Evolutionary conservation across 2,113 vertebrate species (phyloP).

Genomic region (Catharus bicknelli): DNA sequence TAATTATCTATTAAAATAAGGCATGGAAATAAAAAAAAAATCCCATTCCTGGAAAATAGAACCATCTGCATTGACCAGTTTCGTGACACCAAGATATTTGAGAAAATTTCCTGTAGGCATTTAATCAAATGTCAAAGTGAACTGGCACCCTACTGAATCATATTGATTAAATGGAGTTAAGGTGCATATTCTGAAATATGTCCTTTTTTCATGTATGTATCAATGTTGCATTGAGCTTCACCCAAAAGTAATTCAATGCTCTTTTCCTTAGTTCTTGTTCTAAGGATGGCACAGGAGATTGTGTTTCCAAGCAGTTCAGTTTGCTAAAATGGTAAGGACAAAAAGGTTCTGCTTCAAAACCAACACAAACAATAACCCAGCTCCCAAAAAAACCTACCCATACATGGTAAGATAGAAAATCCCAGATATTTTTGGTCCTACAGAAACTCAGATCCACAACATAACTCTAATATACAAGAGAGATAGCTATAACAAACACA

Average conservation of each 20-base stretch:
- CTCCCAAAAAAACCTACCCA: no score
- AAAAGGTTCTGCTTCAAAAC: background rate
- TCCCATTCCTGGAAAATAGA: background rate
- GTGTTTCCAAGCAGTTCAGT: background rate
- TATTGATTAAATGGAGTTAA: background rate
- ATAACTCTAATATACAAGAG: background rate
- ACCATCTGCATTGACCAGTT: background rate
- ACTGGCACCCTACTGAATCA: background rate
- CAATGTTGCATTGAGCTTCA: background rate
- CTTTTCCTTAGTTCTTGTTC: background rate
- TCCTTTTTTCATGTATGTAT: background rate
- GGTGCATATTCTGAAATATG: background rate
- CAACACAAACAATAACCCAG: background rate
- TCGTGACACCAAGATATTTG: background rate
- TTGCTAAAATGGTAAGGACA: background rate
- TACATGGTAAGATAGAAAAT: background rate
- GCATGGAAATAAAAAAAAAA: no score
- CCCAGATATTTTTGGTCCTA: background rate
- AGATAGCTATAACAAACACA: background rate
- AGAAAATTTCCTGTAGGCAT: background rate
- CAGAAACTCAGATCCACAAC: background rate
- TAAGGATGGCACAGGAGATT: background rate
- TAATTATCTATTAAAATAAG: background rate
- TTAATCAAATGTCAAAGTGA: background rate
- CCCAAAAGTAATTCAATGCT: background rate